These are phyloP conservation scores for Otolemur garnettii DNA, from an alignment of 2,113 vertebrate genomes.

Conservation along the genomic window DNA sequence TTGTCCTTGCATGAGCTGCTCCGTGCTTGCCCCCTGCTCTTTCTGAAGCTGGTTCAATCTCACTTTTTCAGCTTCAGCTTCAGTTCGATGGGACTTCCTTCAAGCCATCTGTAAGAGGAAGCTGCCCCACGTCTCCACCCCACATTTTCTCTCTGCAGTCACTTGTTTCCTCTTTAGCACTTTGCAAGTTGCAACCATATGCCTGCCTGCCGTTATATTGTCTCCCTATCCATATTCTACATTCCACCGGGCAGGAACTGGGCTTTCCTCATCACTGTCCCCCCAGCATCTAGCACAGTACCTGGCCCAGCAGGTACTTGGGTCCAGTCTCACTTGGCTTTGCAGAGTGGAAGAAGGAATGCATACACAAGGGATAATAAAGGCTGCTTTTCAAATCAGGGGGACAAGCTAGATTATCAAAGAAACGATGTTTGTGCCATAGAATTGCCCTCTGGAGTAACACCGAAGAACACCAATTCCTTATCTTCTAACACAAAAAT, in stretches of 20 bases:
- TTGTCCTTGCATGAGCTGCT: rapidly evolving
- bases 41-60: background rate
- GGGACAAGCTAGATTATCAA: background rate
- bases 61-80: background rate
- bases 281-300: background rate
- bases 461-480: background rate
- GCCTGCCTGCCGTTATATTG: background rate
- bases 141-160: background rate
- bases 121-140: background rate
- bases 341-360: background rate
- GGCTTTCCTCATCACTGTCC: background rate
- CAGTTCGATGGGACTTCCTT: background rate
- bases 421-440: background rate
- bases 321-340: background rate
- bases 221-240: too few species aligned
- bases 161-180: background rate
- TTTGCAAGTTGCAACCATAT: background rate
- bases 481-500: conserved; percentile 1
- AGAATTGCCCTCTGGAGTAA: background rate
- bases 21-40: background rate
- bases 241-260: too few species aligned
- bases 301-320: background rate
- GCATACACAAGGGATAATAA: background rate
- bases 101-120: background rate
- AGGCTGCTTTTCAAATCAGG: background rate